Percentiles rank a stretch among this genome's conserved stretches.
phyloP scores from a whole-genome alignment of 2,797 vertebrate species.

The Sebastes cheni region DNA sequence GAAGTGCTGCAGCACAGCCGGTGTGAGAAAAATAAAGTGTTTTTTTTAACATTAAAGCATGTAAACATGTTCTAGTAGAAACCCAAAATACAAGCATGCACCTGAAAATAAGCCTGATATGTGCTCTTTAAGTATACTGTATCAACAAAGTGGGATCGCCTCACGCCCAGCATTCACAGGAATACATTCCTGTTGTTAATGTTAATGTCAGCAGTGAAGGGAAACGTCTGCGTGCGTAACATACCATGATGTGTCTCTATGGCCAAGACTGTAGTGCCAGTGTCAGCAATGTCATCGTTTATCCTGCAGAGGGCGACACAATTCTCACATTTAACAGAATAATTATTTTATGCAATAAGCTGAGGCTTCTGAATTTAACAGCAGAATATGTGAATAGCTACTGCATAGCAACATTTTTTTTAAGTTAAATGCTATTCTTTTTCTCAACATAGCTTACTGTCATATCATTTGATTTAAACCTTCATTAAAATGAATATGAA shows the following conservation, averaged over 20 bases:
- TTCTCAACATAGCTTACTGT: neutral
- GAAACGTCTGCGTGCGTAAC: conserved; percentile 14
- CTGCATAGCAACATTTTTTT: neutral
- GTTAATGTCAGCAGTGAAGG: neutral
- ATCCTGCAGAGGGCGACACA: conserved; percentile 82
- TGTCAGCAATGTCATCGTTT: conserved; percentile 84
- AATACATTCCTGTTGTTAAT: neutral
- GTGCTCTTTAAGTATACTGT: neutral
- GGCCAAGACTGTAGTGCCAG: conserved; percentile 86
- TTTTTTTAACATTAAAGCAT: too few species aligned
- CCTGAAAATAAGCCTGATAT: too few species aligned
- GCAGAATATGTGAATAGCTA: neutral
- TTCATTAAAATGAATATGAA: neutral
- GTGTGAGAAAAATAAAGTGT: too few species aligned
- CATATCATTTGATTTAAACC: neutral
- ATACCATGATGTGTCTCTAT: conserved; percentile 87
- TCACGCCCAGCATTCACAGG: neutral
- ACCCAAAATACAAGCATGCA: too few species aligned
- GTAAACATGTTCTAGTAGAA: too few species aligned
- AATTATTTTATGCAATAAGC: neutral
- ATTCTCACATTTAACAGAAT: conserved; percentile 19
- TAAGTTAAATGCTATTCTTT: neutral
- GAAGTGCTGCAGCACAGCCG: too few species aligned
- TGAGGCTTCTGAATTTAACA: neutral
- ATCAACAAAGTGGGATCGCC: neutral